phyloP scores from a whole-genome alignment of 2,797 vertebrate species.

The Heterohyrax brucei region DNA sequence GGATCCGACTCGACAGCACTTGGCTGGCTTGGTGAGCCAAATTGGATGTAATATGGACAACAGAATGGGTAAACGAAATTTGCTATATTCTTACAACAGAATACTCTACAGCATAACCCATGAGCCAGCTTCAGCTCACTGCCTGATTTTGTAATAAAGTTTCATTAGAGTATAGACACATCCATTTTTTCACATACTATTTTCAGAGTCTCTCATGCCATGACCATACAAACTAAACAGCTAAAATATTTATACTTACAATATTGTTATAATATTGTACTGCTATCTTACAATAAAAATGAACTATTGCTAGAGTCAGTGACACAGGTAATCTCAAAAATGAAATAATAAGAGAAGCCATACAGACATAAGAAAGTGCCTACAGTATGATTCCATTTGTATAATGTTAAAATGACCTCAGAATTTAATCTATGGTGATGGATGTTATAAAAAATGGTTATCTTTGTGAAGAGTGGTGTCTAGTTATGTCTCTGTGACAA shows the following conservation, averaged over 20 bases:
- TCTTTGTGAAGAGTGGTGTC: background rate
- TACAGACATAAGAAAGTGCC: background rate
- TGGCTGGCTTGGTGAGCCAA: background rate
- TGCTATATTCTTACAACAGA: background rate
- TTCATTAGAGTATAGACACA: background rate
- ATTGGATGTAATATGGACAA: background rate
- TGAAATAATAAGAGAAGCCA: conserved; percentile 15
- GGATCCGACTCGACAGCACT: too few relatives aligned
- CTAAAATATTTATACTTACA: conserved; percentile 28
- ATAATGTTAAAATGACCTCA: background rate
- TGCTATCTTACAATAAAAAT: background rate
- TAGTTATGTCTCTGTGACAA: background rate
- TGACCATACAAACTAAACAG: background rate
- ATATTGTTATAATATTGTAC: background rate
- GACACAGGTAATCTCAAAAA: background rate
- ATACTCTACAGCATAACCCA: background rate
- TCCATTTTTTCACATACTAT: background rate
- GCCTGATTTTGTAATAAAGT: background rate
- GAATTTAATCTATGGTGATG: background rate
- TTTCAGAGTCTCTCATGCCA: background rate
- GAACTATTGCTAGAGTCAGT: background rate
- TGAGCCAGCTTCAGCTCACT: background rate
- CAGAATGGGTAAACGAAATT: background rate
- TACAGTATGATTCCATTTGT: background rate
- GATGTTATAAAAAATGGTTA: background rate